Conservation (phyloP, 2,113 vertebrate genomes). For the Balaenoptera acutorostrata region DNA sequence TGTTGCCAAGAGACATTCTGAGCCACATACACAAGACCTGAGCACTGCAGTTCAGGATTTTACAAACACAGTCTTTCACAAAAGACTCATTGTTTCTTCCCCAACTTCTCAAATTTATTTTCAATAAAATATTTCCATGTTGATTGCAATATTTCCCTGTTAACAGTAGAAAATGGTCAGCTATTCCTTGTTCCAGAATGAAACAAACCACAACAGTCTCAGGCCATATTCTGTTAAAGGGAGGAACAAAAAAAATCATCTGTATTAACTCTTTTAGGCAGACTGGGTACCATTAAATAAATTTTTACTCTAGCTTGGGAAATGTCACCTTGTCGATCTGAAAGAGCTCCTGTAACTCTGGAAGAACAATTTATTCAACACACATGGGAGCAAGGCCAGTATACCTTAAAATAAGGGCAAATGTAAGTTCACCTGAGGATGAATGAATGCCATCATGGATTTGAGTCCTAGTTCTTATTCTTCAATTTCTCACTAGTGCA, state of each 20-base stretch:
- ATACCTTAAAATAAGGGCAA: slow-evolving; percentile 18
- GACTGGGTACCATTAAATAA: neutral
- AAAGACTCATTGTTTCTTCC: neutral
- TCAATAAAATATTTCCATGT: neutral
- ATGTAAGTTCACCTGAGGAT: neutral
- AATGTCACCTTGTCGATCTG: neutral
- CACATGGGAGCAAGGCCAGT: neutral
- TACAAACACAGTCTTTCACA: neutral
- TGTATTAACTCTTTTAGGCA: neutral
- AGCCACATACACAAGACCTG: neutral
- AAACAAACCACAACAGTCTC: neutral
- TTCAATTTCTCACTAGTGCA: neutral
- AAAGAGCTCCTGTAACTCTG: neutral
- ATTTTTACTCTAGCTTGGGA: neutral
- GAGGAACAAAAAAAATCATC: neutral
- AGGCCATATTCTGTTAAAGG: neutral
- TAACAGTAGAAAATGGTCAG: neutral
- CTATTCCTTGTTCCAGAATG: neutral
- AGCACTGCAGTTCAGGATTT: neutral
- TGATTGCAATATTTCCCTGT: neutral
- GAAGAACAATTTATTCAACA: neutral
- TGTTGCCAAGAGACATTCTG: neutral
- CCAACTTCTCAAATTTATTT: slow-evolving; percentile 3
- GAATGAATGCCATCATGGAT: neutral
- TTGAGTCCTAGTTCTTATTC: neutral